A percentile compares a stretch with the other conserved stretches of the same genome.
phyloP scores from a whole-genome alignment of 2,888 invertebrate species.

The Drosophila anomalipes region DNA sequence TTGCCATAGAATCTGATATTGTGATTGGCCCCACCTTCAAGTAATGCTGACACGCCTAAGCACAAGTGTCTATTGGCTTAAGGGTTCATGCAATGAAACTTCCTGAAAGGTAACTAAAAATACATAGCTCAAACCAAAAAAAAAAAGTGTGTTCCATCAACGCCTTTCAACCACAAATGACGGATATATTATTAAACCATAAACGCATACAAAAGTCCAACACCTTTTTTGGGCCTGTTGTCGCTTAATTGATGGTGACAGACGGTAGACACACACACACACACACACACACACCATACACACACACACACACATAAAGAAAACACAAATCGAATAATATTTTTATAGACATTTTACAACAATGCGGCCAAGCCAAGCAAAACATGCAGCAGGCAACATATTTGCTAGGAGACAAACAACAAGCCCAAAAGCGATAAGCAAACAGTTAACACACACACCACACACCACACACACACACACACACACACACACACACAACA shows the following conservation, averaged over 20 bases:
- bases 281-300: constrained; percentile 17
- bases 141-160: constrained; percentile 32
- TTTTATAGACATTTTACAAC: constrained; percentile 73
- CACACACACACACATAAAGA: constrained; percentile 10
- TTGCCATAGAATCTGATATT: constrained; percentile 21
- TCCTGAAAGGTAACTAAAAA: constrained; percentile 47
- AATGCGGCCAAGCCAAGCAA: constrained; percentile 64
- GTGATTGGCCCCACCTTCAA: constrained; percentile 26
- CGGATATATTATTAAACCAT: constrained; percentile 44
- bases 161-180: constrained; percentile 36
- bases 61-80: constrained; percentile 9
- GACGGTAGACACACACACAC: constrained; percentile 51
- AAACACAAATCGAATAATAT: constrained; percentile 78
- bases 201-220: constrained; percentile 30
- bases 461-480: constrained; percentile 37
- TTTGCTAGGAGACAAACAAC: constrained; percentile 60
- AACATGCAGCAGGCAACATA: constrained; percentile 45
- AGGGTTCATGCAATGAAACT: constrained; percentile 39
- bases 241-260: constrained; percentile 80
- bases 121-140: neutral
- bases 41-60: constrained; percentile 22
- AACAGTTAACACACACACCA: constrained; percentile 61
- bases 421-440: constrained; percentile 73
- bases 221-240: constrained; percentile 58
- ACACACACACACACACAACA: constrained; percentile 34